Evolutionary conservation across 2,113 vertebrate species (phyloP).

Genomic region (Neofelis nebulosa): DNA sequence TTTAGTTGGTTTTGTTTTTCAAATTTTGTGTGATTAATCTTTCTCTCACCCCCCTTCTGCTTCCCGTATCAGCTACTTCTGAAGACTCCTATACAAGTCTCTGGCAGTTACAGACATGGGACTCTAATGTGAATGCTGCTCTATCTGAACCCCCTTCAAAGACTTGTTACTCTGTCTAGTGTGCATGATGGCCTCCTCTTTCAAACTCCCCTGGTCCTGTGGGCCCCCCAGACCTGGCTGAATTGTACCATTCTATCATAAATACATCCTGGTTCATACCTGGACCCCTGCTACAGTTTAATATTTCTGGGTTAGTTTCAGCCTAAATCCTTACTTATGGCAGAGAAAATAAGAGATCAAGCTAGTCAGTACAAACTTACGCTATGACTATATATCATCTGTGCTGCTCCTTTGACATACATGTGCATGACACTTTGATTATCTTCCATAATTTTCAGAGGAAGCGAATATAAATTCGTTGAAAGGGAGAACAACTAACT

Average conservation of each 20-base stretch:
- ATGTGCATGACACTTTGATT: neutral
- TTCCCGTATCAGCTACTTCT: neutral
- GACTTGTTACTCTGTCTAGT: neutral
- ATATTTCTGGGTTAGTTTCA: constrained; percentile 21
- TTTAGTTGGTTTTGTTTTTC: neutral
- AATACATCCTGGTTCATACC: neutral
- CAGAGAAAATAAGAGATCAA: constrained; percentile 35
- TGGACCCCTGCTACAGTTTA: neutral
- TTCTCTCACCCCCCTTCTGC: neutral
- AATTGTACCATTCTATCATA: neutral
- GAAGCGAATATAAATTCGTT: constrained; percentile 15
- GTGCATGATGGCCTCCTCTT: neutral
- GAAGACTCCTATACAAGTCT: neutral
- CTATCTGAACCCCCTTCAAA: neutral
- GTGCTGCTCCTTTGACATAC: neutral
- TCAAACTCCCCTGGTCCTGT: neutral
- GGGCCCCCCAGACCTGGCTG: neutral
- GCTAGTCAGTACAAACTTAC: neutral
- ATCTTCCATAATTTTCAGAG: neutral
- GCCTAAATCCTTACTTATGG: neutral
- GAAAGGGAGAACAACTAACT: constrained; percentile 28
- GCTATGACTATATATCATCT: neutral
- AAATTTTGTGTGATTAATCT: neutral
- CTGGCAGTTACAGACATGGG: neutral
- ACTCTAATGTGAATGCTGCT: neutral